These are phyloP conservation scores for Reinhardtius hippoglossoides DNA, from an alignment of 2,113 vertebrate genomes.

Conservation along the genomic window DNA sequence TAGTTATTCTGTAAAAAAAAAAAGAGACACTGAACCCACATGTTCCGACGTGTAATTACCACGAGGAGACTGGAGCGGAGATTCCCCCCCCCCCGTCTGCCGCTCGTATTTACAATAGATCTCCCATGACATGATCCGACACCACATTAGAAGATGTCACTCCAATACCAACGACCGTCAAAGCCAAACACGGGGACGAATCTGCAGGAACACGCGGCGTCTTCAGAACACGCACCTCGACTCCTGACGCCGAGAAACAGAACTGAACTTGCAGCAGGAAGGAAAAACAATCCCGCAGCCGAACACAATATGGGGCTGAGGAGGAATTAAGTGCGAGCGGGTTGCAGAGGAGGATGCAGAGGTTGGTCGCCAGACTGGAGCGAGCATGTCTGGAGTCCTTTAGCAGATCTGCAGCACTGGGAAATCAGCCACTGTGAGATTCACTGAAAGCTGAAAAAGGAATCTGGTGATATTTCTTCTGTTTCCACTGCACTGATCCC, in stretches of 20 bases:
- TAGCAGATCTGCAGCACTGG: conserved; percentile 49
- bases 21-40: background rate
- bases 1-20: background rate
- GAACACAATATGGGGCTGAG: too few species aligned
- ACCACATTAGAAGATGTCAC: background rate
- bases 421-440: conserved; percentile 37
- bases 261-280: too few species aligned
- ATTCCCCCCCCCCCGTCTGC: background rate
- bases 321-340: too few species aligned
- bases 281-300: too few species aligned
- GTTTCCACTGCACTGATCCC: conserved; percentile 29
- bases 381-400: conserved; percentile 33
- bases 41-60: background rate
- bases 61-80: background rate
- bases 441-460: conserved; percentile 28
- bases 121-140: background rate
- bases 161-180: background rate
- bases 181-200: conserved; percentile 2
- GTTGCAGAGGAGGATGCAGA: too few species aligned
- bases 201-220: background rate
- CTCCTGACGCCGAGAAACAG: too few species aligned
- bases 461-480: conserved; percentile 53
- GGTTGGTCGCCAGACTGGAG: too few species aligned
- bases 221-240: background rate
- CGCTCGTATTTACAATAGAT: conserved; percentile 20